Base-by-base conservation (phyloP, 2,797 vertebrate genomes). In the Falco naumanni region DNA sequence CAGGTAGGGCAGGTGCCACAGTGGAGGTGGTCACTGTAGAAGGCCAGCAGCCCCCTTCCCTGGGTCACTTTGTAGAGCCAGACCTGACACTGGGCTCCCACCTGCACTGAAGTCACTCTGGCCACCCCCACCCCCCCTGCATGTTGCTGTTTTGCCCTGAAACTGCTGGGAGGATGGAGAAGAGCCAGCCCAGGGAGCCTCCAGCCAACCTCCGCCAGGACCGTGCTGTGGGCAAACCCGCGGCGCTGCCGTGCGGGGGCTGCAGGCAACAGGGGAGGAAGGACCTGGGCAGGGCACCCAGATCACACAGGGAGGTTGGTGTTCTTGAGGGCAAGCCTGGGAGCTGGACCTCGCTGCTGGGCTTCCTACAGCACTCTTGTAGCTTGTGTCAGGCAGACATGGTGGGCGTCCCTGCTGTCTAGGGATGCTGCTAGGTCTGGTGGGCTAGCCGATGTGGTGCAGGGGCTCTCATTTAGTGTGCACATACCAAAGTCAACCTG, bases 1-100 rank as follows among this genome's bases (percentile, higher is more conserved):
- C 47, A 29, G 29, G 50, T 14, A 80, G 45, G n/a, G 14, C 3
- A 5, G 0, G 59, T 37, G 14, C 33, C 45, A 39, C 0, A 0
- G 33, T 10, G 29, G 31, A 76, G 56, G 8, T 53, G 37, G 31
- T 28, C 43, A 26, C 17, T 69, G 43, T 68, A 37, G 65, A 45
- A 70, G 45, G 37, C 57, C 60, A 57, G 48, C 54, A 60, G 45
- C 34, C 61, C 20, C 19, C 20, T 63, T 68, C 34, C 31, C 50
- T 54, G 48, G 29, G 57, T 39, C 17, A 37, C 72, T 50, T 14
- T 47, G n/a, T 9, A 34, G 21, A 90, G 37, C 43, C 37, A 5
- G 48, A 37, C 15, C 24, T 84, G 65, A 17, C 60, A 48, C 80
- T 57, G n/a, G 13, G 47, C 7, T 93, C 48, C 29, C 47, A 53